Percentiles rank a stretch among this genome's conserved stretches.
Evolutionary conservation across 2,113 vertebrate genomes (phyloP).

Genomic region (Junco hyemalis): DNA sequence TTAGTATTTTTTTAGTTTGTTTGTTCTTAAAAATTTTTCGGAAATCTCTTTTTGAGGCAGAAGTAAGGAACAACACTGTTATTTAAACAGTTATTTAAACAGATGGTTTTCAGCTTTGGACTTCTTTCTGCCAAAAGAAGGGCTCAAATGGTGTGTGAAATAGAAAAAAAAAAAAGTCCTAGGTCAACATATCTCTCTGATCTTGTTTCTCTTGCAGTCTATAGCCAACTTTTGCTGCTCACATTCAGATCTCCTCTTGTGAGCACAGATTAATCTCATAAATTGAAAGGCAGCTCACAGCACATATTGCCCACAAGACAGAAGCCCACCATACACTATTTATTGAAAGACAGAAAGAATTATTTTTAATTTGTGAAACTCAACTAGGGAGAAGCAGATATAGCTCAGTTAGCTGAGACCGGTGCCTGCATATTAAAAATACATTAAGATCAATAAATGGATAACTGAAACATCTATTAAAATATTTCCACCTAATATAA

Average conservation of each 20-base stretch:
- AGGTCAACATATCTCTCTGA: neutral
- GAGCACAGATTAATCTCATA: constrained; percentile 15
- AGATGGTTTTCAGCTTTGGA: neutral
- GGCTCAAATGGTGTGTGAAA: neutral
- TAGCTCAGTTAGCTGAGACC: constrained; percentile 9
- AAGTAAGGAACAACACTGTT: neutral
- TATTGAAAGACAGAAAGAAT: constrained; percentile 29
- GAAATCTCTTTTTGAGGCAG: neutral
- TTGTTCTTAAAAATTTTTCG: neutral
- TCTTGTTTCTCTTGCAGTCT: neutral
- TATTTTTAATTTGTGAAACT: constrained; percentile 46
- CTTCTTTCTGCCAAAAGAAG: neutral
- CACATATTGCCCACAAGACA: neutral
- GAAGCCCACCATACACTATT: neutral
- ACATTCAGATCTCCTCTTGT: neutral
- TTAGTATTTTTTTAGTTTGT: neutral
- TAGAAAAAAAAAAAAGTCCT: neutral
- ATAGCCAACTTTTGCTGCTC: neutral
- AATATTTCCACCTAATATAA: constrained; percentile 41
- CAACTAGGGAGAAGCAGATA: constrained; percentile 20
- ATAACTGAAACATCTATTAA: constrained; percentile 59
- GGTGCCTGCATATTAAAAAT: constrained; percentile 39
- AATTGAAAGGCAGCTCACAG: constrained; percentile 14
- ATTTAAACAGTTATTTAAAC: neutral
- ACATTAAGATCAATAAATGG: constrained; percentile 65